These are phyloP conservation scores for Mesocricetus auratus DNA, from an alignment of 2,113 vertebrate genomes.

Conservation along the genomic window DNA sequence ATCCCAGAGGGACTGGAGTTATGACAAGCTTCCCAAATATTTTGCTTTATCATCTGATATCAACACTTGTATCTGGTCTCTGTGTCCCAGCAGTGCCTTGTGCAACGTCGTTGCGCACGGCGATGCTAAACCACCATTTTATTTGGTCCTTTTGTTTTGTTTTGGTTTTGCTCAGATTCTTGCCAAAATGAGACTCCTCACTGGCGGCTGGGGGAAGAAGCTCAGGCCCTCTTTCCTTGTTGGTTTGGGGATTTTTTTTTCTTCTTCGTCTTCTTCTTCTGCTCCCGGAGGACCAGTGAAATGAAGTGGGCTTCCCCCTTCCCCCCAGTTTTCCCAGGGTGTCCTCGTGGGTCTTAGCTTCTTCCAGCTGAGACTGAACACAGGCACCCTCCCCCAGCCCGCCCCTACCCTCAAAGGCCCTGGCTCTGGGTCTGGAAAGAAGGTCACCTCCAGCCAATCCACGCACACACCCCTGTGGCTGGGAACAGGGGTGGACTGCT, in stretches of 20 bases:
- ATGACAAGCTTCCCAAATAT: slow-evolving; percentile 83
- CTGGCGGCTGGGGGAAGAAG: slow-evolving; percentile 50
- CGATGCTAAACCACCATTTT: slow-evolving; percentile 84
- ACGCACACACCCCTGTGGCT: neutral
- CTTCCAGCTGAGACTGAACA: neutral
- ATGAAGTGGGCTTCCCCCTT: slow-evolving; percentile 42
- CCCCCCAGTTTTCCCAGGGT: slow-evolving; percentile 23
- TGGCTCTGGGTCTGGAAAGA: slow-evolving; percentile 54
- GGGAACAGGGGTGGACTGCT: slow-evolving; percentile 52
- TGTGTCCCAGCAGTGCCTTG: slow-evolving; percentile 83
- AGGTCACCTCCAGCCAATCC: slow-evolving; percentile 46
- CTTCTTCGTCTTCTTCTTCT: slow-evolving; percentile 46
- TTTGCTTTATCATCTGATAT: slow-evolving; percentile 86
- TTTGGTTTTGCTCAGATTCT: slow-evolving; percentile 86
- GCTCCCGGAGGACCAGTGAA: slow-evolving; percentile 64
- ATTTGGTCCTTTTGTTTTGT: slow-evolving; percentile 85
- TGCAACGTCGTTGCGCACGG: slow-evolving; percentile 83
- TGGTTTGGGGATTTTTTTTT: slow-evolving; percentile 53
- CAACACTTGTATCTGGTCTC: slow-evolving; percentile 79
- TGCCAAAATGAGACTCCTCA: slow-evolving; percentile 84
- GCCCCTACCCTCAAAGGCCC: slow-evolving; percentile 29
- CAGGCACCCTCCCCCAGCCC: neutral
- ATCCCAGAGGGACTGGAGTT: slow-evolving; percentile 83
- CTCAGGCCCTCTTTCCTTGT: slow-evolving; percentile 65
- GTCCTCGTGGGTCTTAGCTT: neutral